These are phyloP conservation scores for Charadrius vociferus DNA, from an alignment of 2,113 vertebrate genomes.

Conservation along the genomic window DNA sequence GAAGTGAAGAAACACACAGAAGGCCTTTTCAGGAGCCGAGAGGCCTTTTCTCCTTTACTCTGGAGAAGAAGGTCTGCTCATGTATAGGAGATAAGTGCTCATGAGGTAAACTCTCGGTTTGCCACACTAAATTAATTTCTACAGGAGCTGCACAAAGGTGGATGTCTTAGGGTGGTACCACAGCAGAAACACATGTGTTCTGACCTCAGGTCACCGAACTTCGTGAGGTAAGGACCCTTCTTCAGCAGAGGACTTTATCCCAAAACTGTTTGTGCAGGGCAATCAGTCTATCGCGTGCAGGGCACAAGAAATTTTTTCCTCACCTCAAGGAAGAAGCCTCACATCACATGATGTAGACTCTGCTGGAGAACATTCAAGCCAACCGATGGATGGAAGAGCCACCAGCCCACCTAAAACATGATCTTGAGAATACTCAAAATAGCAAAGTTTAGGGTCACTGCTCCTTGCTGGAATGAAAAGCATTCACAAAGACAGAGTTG, in stretches of 20 bases:
- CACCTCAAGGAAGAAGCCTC: background rate
- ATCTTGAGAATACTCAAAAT: background rate
- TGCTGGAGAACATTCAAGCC: background rate
- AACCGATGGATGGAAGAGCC: background rate
- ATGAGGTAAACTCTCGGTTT: background rate
- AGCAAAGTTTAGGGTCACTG: background rate
- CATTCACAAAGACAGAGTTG: background rate
- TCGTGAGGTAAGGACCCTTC: background rate
- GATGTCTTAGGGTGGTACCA: background rate
- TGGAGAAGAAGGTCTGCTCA: background rate
- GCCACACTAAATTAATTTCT: background rate
- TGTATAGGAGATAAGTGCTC: background rate
- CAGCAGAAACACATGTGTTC: background rate
- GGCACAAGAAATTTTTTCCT: background rate
- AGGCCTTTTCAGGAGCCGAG: background rate
- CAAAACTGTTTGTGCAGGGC: background rate
- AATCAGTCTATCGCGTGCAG: background rate
- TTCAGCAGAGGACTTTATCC: background rate
- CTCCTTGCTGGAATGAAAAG: background rate
- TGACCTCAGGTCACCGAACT: background rate
- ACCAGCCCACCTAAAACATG: accelerated
- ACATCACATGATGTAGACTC: accelerated
- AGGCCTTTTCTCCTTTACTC: background rate
- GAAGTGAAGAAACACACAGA: background rate
- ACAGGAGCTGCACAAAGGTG: background rate